A percentile compares a stretch with the other conserved stretches of the same genome.
These are phyloP conservation scores for Rhagoletis pomonella DNA, from an alignment of 1,140 invertebrate species.

Conservation along the genomic window DNA sequence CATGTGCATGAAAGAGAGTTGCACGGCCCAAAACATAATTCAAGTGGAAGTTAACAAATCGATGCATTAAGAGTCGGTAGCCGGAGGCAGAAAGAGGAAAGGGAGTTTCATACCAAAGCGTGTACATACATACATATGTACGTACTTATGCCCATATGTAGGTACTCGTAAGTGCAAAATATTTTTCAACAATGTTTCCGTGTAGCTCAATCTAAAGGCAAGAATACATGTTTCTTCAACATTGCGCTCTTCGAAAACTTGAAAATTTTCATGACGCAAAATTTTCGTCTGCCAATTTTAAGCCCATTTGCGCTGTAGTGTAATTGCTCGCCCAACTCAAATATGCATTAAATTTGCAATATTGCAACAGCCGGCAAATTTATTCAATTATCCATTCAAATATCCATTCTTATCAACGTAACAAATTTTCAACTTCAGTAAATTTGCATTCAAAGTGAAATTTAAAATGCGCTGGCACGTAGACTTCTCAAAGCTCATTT, in stretches of 20 bases:
- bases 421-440: background rate
- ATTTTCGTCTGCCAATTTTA: too few relatives aligned
- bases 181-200: too few relatives aligned
- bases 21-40: constrained; percentile 16
- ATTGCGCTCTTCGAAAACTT: too few relatives aligned
- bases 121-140: background rate
- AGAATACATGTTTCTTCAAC: too few relatives aligned
- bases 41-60: constrained; percentile 47
- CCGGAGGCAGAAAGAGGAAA: background rate
- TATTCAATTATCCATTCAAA: background rate
- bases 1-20: background rate
- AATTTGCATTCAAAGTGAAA: background rate
- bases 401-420: background rate
- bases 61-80: background rate
- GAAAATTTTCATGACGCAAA: too few relatives aligned
- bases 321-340: too few relatives aligned
- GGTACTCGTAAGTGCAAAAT: too few relatives aligned
- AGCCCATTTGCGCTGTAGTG: too few relatives aligned
- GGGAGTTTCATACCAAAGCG: background rate
- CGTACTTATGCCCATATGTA: background rate
- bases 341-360: too few relatives aligned
- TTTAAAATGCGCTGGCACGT: background rate
- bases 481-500: background rate
- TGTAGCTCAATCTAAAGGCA: too few relatives aligned
- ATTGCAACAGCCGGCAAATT: too few relatives aligned